Base-by-base conservation (phyloP, 2,888 invertebrate species). In the Silvanus unidentatus region DNA sequence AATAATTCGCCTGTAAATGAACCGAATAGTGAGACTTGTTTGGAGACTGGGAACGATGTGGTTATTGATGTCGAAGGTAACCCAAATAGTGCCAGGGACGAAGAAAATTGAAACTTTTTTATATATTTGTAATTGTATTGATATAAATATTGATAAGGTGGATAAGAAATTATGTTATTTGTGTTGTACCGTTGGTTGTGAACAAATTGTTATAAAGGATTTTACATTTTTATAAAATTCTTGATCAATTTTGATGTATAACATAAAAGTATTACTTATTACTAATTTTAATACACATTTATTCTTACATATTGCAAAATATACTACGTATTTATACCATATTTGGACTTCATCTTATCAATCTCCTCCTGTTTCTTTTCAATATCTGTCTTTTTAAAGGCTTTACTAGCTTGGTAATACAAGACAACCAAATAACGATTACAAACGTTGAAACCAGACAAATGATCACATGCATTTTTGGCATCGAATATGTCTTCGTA, bases 401-500 rank as follows among this genome's bases (percentile, higher is more conserved):
- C 95, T 74, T 93, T 93, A 64, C 88, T 92, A 27, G 91, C 88
- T 74, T 99, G 96, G 71, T 98, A 99, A 72, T 99, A 99, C 5
- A 99, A 75, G 1, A 99, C 98, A n/a, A 99, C 98, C 28, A 99
- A 77, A 69, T 99, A 99, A 61, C 99, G 79, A 72, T 98, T 98
- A 70, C 98, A 98, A 22, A 99, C 98, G 71, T 99, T 99, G 72
- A 99, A 99, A 6, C 99, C 99, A 43, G 96, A 96, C 43, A 99
- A 76, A 73, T 99, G 98, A 71, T 99, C 99, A 73, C 99, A 99
- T 2, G 99, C 99, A 76, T 98, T 98, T 73, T 99, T 99, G 0
- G 99, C 99, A 79, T 99, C 99, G 76, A 99, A 99, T 63, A 99
- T 99, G 68, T 99, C 99, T 75, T 99, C 99, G 72, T 97, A 99